Conservation (phyloP, 2,113 vertebrate genomes). For the Gambusia holbrooki region DNA sequence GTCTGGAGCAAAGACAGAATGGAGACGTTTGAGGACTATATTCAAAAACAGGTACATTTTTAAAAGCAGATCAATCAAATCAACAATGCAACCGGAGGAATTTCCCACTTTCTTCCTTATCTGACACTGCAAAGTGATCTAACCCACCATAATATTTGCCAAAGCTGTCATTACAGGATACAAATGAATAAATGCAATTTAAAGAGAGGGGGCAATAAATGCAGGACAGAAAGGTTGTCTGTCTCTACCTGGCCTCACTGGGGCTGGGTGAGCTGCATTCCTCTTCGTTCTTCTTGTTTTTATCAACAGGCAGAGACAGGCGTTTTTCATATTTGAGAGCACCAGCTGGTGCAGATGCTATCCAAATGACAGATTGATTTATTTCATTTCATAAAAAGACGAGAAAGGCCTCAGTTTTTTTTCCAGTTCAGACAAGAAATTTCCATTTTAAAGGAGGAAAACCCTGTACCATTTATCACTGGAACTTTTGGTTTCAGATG, state of each 20-base stretch:
- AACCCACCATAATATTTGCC: background rate
- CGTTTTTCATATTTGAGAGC: slow-evolving; percentile 31
- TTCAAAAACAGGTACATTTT: background rate
- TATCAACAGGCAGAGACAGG: slow-evolving; percentile 53
- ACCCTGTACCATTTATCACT: background rate
- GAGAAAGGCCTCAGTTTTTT: background rate
- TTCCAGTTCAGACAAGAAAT: background rate
- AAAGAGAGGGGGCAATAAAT: background rate
- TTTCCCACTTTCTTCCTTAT: background rate
- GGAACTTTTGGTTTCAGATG: background rate
- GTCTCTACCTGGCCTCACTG: slow-evolving; percentile 8
- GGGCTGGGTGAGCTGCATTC: slow-evolving; percentile 49
- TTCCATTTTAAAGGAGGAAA: background rate
- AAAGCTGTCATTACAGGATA: background rate
- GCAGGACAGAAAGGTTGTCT: slow-evolving; percentile 12
- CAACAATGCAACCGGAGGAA: background rate
- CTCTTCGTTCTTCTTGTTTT: slow-evolving; percentile 58
- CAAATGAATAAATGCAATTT: background rate
- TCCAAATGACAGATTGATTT: slow-evolving; percentile 24
- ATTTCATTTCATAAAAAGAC: background rate
- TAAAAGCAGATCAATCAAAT: background rate
- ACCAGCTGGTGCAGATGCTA: slow-evolving; percentile 30
- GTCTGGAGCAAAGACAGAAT: slow-evolving; percentile 27
- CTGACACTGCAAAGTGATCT: background rate
- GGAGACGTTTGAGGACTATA: background rate